Percentiles rank a stretch among this genome's conserved stretches.
phyloP scores from a whole-genome alignment of 2,888 invertebrate species.

The Temnothorax unifasciatus region DNA sequence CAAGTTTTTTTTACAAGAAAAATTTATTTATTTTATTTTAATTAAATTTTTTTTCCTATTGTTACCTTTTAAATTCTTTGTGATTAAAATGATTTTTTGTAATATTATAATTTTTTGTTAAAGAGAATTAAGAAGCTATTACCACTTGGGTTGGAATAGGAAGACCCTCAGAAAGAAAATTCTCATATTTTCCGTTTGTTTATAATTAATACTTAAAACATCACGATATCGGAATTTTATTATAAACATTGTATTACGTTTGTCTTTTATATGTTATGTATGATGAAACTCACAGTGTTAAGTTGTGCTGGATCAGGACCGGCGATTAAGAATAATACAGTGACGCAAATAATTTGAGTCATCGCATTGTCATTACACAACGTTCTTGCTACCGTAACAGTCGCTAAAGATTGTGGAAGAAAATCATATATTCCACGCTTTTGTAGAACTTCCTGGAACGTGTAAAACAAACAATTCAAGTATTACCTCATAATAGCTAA shows the following conservation, averaged over 20 bases:
- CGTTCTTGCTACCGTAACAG: neutral
- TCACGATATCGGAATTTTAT: too few relatives aligned
- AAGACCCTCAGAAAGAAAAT: too few relatives aligned
- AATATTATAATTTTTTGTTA: too few relatives aligned
- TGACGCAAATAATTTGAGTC: constrained; percentile 4
- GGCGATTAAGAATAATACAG: neutral
- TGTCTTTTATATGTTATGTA: neutral
- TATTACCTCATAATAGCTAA: neutral
- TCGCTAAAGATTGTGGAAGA: constrained; percentile 13
- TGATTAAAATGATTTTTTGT: too few relatives aligned
- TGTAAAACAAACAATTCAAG: neutral
- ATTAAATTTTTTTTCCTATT: too few relatives aligned
- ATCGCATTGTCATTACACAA: constrained; percentile 12
- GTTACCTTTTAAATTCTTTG: too few relatives aligned
- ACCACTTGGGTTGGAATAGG: too few relatives aligned
- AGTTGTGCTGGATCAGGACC: constrained; percentile 29
- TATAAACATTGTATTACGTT: neutral
- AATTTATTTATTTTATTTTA: too few relatives aligned
- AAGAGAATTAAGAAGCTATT: too few relatives aligned
- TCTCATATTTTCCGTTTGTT: too few relatives aligned
- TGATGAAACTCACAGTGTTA: constrained; percentile 3
- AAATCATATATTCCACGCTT: constrained; percentile 3
- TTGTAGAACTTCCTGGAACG: constrained; percentile 15
- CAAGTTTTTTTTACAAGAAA: too few relatives aligned
- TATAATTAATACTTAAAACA: too few relatives aligned